Evolutionary conservation across 2,113 vertebrate species (phyloP).

Genomic region (Ellobius talpinus): DNA sequence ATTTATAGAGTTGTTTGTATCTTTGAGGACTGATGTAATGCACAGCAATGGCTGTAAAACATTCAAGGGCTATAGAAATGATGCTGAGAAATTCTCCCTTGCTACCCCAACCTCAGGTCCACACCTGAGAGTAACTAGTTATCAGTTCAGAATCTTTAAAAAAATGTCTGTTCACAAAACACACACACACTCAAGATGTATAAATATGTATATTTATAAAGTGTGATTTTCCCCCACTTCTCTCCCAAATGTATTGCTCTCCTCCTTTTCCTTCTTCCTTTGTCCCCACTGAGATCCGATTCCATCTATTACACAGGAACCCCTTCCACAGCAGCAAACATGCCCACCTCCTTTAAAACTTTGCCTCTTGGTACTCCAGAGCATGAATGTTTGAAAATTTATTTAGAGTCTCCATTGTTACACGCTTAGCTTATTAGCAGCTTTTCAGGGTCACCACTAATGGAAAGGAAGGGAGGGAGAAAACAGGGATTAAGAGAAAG

Average conservation of each 20-base stretch:
- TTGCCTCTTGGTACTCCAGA: not conserved
- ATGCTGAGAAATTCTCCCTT: not conserved
- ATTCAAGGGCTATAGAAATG: not conserved
- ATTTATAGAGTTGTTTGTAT: not conserved
- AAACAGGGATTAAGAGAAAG: not conserved
- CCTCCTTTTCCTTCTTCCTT: no score
- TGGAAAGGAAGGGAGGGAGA: not conserved
- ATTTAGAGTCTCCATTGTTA: not conserved
- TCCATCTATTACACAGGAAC: not conserved
- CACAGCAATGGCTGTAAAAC: not conserved
- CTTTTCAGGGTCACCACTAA: slow-evolving; percentile 29
- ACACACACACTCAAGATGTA: not conserved
- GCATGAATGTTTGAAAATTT: not conserved
- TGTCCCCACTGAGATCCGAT: not conserved
- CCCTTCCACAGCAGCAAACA: not conserved
- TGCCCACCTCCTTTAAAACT: not conserved
- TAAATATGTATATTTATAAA: not conserved
- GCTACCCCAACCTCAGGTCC: not conserved
- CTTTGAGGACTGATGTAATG: slow-evolving; percentile 6
- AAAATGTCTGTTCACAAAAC: not conserved
- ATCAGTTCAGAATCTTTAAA: not conserved
- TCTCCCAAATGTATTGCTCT: not conserved
- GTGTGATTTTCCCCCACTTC: not conserved
- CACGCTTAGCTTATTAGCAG: not conserved
- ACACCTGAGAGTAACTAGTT: not conserved